phyloP scores from a whole-genome alignment of 2,888 invertebrate species.

The Dryadula phaetusa region DNA sequence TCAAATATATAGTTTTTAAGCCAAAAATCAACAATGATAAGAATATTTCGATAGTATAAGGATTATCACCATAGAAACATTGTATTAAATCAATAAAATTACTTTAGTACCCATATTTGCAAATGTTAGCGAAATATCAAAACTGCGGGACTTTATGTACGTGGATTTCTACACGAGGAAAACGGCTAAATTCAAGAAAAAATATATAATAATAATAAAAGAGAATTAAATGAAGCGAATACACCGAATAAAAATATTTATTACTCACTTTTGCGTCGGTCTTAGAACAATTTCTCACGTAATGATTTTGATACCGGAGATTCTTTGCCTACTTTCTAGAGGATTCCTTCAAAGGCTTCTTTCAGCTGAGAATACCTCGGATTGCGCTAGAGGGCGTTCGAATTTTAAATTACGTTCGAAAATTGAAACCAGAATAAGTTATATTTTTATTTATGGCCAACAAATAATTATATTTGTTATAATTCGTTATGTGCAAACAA shows the following conservation, averaged over 20 bases:
- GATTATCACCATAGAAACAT: constrained; percentile 73
- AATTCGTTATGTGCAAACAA: neutral
- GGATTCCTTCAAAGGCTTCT: constrained; percentile 84
- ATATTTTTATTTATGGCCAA: constrained; percentile 36
- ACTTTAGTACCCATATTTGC: constrained; percentile 61
- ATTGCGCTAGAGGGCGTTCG: constrained; percentile 78
- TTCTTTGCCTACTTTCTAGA: constrained; percentile 82
- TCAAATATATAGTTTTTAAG: constrained; percentile 26
- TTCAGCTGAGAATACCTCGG: constrained; percentile 68
- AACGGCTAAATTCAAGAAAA: constrained; percentile 43
- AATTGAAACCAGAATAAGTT: constrained; percentile 53
- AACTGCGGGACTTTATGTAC: constrained; percentile 49
- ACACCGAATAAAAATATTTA: constrained; percentile 50
- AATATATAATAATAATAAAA: constrained; percentile 42
- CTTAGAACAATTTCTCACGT: constrained; percentile 80
- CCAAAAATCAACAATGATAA: constrained; percentile 29
- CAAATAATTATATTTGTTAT: neutral
- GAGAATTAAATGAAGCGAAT: constrained; percentile 27
- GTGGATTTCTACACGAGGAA: constrained; percentile 53
- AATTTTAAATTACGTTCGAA: constrained; percentile 71
- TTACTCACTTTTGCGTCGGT: constrained; percentile 80
- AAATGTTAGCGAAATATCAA: constrained; percentile 59
- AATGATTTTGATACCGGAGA: constrained; percentile 84
- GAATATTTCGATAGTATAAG: constrained; percentile 31
- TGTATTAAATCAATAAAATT: constrained; percentile 73